Percentiles rank a stretch among this genome's conserved stretches.
Conservation (phyloP, 2,797 vertebrate genomes). For the Gephyroberyx darwinii region DNA sequence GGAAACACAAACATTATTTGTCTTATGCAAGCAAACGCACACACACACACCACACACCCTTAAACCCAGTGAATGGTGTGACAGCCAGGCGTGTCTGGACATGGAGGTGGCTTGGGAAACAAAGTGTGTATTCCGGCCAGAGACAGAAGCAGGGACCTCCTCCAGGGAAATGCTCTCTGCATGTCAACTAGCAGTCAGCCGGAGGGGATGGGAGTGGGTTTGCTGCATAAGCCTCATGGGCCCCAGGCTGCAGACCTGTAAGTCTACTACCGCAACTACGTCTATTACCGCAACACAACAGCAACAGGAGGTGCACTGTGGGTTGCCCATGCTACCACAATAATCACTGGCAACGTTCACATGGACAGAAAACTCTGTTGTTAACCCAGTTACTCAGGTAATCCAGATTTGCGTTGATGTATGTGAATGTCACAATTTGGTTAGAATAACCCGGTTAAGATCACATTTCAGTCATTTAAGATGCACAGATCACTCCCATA, state of each 20-base stretch:
- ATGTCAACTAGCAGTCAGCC: background rate
- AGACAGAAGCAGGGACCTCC: conserved; percentile 1
- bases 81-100: conserved; percentile 34
- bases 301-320: background rate
- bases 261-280: background rate
- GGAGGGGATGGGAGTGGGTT: too few species aligned
- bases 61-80: background rate
- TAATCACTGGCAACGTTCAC: too few species aligned
- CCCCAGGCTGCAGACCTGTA: too few species aligned
- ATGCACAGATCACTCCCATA: background rate
- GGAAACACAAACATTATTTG: background rate
- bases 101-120: conserved; percentile 26
- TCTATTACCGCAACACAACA: background rate
- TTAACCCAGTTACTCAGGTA: background rate
- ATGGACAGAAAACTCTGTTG: too few species aligned
- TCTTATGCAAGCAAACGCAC: conserved; percentile 5
- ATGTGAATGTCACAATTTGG: conserved; percentile 14
- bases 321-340: too few species aligned
- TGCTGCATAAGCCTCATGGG: background rate
- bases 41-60: background rate
- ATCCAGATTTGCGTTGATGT: background rate
- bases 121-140: conserved; percentile 1
- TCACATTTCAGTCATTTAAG: background rate
- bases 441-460: conserved; percentile 10
- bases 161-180: conserved; percentile 13